Evolutionary conservation across 2,113 vertebrate species (phyloP).

Genomic region (Oenanthe oenanthe): DNA sequence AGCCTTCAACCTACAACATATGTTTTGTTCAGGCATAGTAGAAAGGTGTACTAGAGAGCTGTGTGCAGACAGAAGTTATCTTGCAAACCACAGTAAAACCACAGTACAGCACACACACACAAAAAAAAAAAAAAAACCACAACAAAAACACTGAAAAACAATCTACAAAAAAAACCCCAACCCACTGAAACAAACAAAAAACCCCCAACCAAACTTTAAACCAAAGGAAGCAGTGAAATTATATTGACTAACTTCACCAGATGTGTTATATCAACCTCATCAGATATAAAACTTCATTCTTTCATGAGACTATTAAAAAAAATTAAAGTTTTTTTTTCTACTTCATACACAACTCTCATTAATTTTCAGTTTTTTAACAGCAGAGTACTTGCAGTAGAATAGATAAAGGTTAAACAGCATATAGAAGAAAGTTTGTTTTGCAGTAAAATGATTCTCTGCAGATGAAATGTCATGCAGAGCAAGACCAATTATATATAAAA

Average conservation of each 20-base stretch:
- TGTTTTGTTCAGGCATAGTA: constrained; percentile 21
- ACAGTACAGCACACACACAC: neutral
- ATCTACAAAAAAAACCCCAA: neutral
- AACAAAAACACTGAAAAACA: neutral
- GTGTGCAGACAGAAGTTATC: neutral
- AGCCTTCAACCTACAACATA: constrained; percentile 28
- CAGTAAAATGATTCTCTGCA: neutral
- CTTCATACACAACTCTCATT: neutral
- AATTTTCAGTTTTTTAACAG: neutral
- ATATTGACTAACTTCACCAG: neutral
- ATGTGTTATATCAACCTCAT: neutral
- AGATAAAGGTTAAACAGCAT: neutral
- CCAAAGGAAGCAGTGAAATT: neutral
- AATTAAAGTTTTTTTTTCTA: neutral
- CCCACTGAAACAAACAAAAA: neutral
- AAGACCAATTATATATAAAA: neutral
- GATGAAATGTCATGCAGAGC: neutral
- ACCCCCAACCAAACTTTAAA: neutral
- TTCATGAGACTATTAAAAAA: neutral
- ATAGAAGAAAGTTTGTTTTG: neutral
- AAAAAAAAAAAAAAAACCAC: neutral
- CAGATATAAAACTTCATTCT: neutral
- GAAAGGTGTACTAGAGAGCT: neutral
- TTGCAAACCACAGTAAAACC: no score
- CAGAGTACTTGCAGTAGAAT: neutral